Base-by-base conservation (phyloP, 2,888 invertebrate genomes). In the Dugesia japonica region DNA sequence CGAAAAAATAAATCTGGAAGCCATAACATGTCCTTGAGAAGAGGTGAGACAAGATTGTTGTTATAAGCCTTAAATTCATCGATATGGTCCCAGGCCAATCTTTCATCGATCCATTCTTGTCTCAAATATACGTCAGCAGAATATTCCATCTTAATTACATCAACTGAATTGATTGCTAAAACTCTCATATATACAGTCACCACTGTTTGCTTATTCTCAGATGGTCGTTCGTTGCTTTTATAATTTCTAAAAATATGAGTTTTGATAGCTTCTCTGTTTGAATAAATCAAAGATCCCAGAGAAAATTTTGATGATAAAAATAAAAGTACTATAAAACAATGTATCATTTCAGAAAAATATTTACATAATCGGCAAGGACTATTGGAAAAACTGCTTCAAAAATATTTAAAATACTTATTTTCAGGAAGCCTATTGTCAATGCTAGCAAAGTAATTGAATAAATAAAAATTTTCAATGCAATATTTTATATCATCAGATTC, bases 1-100 rank as follows among this genome's bases (percentile, higher is more conserved):
- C 78, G 77, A 31, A 78, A 78, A 42, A 78, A 78, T 26, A 78
- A 71, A 31, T 78, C 78, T 7, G 78, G 78, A 7, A 78, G 28
- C 78, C 78, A 78, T 1, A 78, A 15, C 26, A 26, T 33, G 23
- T 78, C 78, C n/a, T 77, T 78, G 23, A 74, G 26, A 15, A 20
- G n/a, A 7, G 78, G 78, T 17, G 74, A 28, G 1, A 71, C 78
- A 27, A 78, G 74, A 26, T 71, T 77, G 4, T 73, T 72, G 15
- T 28, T 78, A 23, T 78, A 78, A 56, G 38, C 27, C 17, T 26
- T 73, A 27, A 78, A 78, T 26, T 20, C 23, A 7, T 7, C 31
- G 17, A 31, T 26, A 23, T 77, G 75, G 42, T 56, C 23, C 78
- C 78, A 78, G 20, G 76, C 42, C 13, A 78, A 28, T 31, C 78